Conservation (phyloP, 23 tunicate genomes). For the Ascidia mentula region DNA sequence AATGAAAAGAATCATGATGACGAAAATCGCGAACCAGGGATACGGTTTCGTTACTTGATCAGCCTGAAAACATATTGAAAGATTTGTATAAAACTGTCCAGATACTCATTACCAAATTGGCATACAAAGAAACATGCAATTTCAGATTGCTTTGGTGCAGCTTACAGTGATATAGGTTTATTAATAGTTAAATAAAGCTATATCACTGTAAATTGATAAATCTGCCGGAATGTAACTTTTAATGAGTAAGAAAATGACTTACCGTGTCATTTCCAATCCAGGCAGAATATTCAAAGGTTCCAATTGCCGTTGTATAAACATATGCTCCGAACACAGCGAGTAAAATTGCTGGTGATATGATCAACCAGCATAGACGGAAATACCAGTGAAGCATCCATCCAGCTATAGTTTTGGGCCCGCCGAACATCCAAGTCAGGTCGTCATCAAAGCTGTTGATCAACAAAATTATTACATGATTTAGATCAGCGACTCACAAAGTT, state of each 20-base stretch:
- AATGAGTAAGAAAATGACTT: no score
- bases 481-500: no score
- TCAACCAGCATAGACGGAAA: constrained; percentile 89
- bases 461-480: no score
- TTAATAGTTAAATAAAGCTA: no score
- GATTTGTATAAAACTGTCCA: no score
- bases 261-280: constrained; percentile 70
- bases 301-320: constrained; percentile 52
- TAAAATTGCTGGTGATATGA: constrained; percentile 81
- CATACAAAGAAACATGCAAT: no score
- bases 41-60: constrained; percentile 10
- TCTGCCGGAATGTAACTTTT: no score
- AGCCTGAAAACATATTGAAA: constrained; percentile 56
- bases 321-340: constrained; percentile 81
- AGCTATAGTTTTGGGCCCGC: constrained; percentile 63
- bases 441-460: constrained; percentile 58
- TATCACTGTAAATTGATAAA: no score
- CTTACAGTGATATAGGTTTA: no score
- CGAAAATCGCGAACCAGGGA: constrained; percentile 80
- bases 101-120: no score
- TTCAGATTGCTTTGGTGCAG: no score
- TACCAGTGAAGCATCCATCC: constrained; percentile 75
- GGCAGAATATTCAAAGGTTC: constrained; percentile 33
- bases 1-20: constrained; percentile 59
- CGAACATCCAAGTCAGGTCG: constrained; percentile 86